Evolutionary conservation across 1,140 invertebrate genomes (phyloP).

Genomic region (Drosophila sp.): DNA sequence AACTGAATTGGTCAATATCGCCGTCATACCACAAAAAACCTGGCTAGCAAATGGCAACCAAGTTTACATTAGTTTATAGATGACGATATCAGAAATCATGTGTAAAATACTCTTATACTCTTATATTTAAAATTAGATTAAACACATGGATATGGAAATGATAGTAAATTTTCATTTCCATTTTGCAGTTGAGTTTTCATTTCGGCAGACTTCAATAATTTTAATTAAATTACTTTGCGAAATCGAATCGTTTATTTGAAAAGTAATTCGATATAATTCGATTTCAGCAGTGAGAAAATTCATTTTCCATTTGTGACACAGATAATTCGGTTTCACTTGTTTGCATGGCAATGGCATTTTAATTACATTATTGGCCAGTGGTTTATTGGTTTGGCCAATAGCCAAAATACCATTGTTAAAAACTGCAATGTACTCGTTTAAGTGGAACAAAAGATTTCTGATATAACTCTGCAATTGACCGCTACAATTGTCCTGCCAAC

Average conservation of each 20-base stretch:
- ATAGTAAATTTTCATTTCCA: no score
- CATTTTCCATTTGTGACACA: slow-evolving; percentile 19
- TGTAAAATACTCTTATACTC: no score
- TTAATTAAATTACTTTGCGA: slow-evolving; percentile 25
- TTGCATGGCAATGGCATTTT: slow-evolving; percentile 54
- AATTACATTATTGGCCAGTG: slow-evolving; percentile 54
- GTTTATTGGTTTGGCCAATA: not conserved
- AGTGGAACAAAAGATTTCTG: slow-evolving; percentile 7
- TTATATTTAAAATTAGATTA: slow-evolving; percentile 17
- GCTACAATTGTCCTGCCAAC: not conserved
- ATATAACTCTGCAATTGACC: slow-evolving; percentile 5
- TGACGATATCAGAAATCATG: not conserved
- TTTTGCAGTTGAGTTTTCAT: not conserved
- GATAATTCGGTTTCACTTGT: slow-evolving; percentile 57
- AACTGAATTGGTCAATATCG: slow-evolving; percentile 10
- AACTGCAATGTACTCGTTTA: not conserved
- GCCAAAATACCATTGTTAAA: not conserved
- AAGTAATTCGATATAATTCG: slow-evolving; percentile 42
- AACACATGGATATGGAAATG: no score
- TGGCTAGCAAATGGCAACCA: not conserved
- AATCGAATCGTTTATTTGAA: slow-evolving; percentile 55
- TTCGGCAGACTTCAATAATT: not conserved
- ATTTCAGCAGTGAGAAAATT: slow-evolving; percentile 57
- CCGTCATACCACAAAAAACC: not conserved
- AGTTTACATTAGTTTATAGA: not conserved